Evolutionary conservation across 1,140 invertebrate species (phyloP), one percentile per base, ranked within the genome.

Genomic region (Meloidogyne floridensis): DNA sequence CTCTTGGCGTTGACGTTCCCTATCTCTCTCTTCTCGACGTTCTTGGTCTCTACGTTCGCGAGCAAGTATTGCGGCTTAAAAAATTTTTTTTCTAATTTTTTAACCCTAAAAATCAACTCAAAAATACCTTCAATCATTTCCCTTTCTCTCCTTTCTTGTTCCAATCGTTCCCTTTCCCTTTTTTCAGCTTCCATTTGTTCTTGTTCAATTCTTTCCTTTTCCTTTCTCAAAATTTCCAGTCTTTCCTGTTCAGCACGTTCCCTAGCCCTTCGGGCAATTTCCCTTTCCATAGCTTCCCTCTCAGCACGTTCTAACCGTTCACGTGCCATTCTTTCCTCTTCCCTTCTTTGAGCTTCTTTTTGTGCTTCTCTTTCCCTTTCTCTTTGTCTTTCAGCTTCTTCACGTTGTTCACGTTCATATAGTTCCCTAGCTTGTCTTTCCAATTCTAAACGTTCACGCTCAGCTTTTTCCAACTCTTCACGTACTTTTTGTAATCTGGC

Each of bases 121-220:
- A 32, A 32, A 32, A 32, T 15, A 75, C 42, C 81, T 72, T 83
- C 70, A 20, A 84, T 20, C 81, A 84, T 77, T 76, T 87, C 86
- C 32, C 83, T 80, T 32, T 87, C 83, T 15, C 82, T 72, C 18
- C 78, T 71, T 70, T 88, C 87, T 77, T 84, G 86, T n/a, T 87
- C 87, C 13, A 81, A 72, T 8, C 84, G 77, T 73, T 88, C 87
- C 10, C 80, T 56, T 65, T 89, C 87, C 18, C 87, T 77, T 13
- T 89, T 82, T 73, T 88, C 74, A 43, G 82, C 83, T 69, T 88
- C 87, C 32, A 90, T 77, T 71, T 82, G 80, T 75, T 88, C 89
- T 65, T 88, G 84, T 72, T 88, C 87, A 18, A 80, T 74, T 42
- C 87, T 75, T 83, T 88, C 87, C 70, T 90, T 80, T 81, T 88